Conservation (phyloP, 2,888 invertebrate genomes). For the Megamerina dolium region DNA sequence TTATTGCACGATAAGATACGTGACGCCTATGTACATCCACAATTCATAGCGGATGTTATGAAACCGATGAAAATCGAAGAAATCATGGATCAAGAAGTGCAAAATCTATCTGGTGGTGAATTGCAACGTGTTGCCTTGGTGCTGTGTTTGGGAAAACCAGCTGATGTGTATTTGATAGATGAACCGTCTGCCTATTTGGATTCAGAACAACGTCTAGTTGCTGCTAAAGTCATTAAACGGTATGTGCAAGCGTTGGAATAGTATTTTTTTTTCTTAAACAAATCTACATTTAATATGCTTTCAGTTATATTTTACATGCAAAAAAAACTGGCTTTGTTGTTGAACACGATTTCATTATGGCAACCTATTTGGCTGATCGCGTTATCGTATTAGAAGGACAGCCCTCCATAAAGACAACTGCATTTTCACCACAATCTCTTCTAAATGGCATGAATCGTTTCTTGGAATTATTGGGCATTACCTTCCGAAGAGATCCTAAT, state of each 20-base stretch:
- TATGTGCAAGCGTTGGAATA: slow-evolving; percentile 37
- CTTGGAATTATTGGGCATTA: slow-evolving; percentile 90
- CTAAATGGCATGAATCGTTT: slow-evolving; percentile 98
- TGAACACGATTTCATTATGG: slow-evolving; percentile 99
- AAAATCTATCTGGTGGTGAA: slow-evolving; percentile 98
- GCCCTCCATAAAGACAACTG: slow-evolving; percentile 83
- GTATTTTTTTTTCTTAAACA: background rate
- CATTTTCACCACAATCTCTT: slow-evolving; percentile 87
- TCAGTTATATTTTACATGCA: slow-evolving; percentile 91
- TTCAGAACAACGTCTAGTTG: slow-evolving; percentile 98
- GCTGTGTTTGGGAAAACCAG: slow-evolving; percentile 95
- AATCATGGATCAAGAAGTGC: slow-evolving; percentile 96
- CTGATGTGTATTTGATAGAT: slow-evolving; percentile 97
- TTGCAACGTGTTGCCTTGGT: slow-evolving; percentile 95
- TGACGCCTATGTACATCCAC: slow-evolving; percentile 96
- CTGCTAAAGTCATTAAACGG: slow-evolving; percentile 98
- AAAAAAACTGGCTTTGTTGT: slow-evolving; percentile 99
- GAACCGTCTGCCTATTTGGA: slow-evolving; percentile 99
- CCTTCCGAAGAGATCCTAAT: slow-evolving; percentile 97
- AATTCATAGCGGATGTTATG: slow-evolving; percentile 97
- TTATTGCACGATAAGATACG: slow-evolving; percentile 94
- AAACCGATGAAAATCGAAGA: slow-evolving; percentile 95
- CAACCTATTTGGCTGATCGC: slow-evolving; percentile 95
- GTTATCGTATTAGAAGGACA: slow-evolving; percentile 97
- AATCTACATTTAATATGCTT: slow-evolving; percentile 20